Evolutionary conservation across 1,140 invertebrate species (phyloP).

Genomic region (Drosophila kohkoa): DNA sequence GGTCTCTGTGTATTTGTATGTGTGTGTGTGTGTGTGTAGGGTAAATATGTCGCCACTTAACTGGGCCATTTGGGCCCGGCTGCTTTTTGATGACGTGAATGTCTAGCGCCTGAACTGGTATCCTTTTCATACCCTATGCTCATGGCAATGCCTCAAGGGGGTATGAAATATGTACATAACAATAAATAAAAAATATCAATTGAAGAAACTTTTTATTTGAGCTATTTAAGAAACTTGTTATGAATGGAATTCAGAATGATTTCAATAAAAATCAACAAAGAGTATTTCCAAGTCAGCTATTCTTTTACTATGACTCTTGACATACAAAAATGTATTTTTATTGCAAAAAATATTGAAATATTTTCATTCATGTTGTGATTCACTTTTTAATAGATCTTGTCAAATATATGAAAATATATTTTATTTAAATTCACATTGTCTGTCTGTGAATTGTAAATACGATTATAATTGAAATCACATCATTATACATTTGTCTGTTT

Average conservation of each 20-base stretch:
- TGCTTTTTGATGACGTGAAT: constrained; percentile 41
- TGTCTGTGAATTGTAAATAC: constrained; percentile 4
- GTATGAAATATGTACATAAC: not conserved
- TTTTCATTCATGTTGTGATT: constrained; percentile 40
- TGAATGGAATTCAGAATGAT: not conserved
- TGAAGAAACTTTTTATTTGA: too few species aligned
- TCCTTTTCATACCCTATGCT: constrained; percentile 31
- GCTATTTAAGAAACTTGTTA: not conserved
- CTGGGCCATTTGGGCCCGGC: constrained; percentile 22
- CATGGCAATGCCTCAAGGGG: not conserved
- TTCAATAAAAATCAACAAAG: not conserved
- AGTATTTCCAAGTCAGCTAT: not conserved
- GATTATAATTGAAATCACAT: constrained; percentile 22
- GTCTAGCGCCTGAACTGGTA: constrained; percentile 14
- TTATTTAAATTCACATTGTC: not conserved
- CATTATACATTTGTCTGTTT: constrained; percentile 53
- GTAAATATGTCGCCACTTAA: constrained; percentile 76
- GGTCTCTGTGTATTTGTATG: constrained; percentile 2
- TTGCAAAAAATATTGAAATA: constrained; percentile 32
- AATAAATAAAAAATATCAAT: too few species aligned
- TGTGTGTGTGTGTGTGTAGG: constrained; percentile 33
- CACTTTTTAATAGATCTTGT: not conserved
- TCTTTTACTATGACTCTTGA: constrained; percentile 19
- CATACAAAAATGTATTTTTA: constrained; percentile 14
- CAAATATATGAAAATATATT: not conserved